These are phyloP conservation scores for Sylvia borin DNA, from an alignment of 2,797 vertebrate genomes.

Conservation along the genomic window DNA sequence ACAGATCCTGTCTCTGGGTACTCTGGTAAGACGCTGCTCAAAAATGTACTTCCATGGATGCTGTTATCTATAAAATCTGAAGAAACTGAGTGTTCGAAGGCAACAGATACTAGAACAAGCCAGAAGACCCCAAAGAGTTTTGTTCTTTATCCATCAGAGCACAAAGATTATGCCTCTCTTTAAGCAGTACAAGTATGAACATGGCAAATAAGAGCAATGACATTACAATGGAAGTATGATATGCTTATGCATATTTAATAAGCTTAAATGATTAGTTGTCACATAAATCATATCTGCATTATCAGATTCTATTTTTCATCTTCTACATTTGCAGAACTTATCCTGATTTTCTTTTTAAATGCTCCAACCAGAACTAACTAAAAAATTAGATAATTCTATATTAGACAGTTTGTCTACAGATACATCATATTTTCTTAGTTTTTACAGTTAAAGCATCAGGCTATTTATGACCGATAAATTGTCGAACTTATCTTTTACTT, in stretches of 20 bases:
- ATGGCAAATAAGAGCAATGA: not conserved
- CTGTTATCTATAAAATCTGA: not conserved
- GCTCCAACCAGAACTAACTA: not conserved
- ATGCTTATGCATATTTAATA: not conserved
- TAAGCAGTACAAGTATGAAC: too few species aligned
- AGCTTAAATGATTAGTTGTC: not conserved
- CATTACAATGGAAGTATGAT: not conserved
- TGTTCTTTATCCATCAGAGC: not conserved
- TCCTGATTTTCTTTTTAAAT: not conserved
- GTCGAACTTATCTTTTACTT: not conserved
- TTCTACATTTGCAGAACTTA: not conserved
- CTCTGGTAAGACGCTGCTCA: not conserved
- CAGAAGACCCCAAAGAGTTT: not conserved
- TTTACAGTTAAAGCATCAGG: not conserved
- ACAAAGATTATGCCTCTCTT: not conserved
- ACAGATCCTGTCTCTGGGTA: not conserved
- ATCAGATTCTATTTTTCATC: not conserved
- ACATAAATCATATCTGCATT: not conserved
- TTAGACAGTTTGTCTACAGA: not conserved
- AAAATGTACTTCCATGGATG: not conserved
- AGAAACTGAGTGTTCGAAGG: not conserved
- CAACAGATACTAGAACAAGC: not conserved
- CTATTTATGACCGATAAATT: not conserved
- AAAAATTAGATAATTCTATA: not conserved
- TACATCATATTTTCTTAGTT: not conserved